A percentile compares a stretch with the other conserved stretches of the same genome.
Conservation (phyloP, 2,888 invertebrate species). For the Empis stercorea region DNA sequence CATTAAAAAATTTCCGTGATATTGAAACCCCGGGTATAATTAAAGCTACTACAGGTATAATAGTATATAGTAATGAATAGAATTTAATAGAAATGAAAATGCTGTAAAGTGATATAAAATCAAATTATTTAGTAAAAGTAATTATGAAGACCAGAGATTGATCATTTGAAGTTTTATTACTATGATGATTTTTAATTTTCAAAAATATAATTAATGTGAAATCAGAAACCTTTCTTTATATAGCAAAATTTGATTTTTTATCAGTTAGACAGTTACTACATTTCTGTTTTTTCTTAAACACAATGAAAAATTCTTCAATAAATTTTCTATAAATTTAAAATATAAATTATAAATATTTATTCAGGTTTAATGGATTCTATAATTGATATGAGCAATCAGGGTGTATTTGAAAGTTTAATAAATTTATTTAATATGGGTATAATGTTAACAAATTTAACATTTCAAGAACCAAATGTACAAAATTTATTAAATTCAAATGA, state of each 20-base stretch:
- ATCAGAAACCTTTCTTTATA: not conserved
- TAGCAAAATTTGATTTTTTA: not conserved
- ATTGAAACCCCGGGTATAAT: conserved; percentile 14
- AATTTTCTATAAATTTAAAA: no score
- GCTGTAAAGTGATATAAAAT: no score
- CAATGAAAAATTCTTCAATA: no score
- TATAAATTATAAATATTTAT: not conserved
- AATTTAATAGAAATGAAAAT: no score
- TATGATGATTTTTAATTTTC: no score
- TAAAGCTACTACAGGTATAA: not conserved
- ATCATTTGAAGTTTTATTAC: no score
- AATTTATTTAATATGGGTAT: conserved; percentile 19
- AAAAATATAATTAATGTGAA: not conserved
- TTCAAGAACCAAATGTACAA: conserved; percentile 19
- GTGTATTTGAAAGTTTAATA: not conserved
- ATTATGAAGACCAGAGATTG: no score
- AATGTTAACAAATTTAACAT: conserved; percentile 16
- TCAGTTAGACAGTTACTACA: not conserved
- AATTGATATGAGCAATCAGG: not conserved
- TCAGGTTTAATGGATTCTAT: conserved; percentile 1
- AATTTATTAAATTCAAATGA: conserved; percentile 24
- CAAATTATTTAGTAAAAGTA: no score
- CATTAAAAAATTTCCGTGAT: conserved; percentile 21
- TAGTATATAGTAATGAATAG: no score
- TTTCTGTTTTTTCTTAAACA: no score